Evolutionary conservation across 1,140 invertebrate genomes (phyloP).

Genomic region (Drosophila novamexicana): DNA sequence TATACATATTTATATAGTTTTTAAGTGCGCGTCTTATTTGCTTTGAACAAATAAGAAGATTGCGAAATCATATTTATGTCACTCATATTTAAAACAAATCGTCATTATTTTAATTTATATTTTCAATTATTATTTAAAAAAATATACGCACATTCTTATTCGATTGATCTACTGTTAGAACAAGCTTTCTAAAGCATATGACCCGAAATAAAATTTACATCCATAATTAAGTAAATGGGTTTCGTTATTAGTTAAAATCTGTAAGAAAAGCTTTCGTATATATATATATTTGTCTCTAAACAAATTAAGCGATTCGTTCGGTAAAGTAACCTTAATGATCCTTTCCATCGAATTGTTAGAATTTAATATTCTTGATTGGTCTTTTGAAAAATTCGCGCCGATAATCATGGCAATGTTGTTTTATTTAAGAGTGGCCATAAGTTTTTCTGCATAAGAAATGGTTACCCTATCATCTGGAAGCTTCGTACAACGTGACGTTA

Average conservation of each 20-base stretch:
- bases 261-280: neutral
- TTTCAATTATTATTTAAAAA: slow-evolving; percentile 47
- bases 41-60: slow-evolving; percentile 12
- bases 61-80: slow-evolving; percentile 26
- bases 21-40: slow-evolving; percentile 28
- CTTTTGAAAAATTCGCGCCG: slow-evolving; percentile 11
- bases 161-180: slow-evolving; percentile 19
- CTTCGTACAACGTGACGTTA: slow-evolving; percentile 1
- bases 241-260: slow-evolving; percentile 23
- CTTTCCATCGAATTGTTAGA: neutral
- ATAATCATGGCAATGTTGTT: neutral
- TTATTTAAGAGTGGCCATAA: slow-evolving; percentile 3
- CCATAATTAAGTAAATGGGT: slow-evolving; percentile 13
- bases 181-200: slow-evolving; percentile 7
- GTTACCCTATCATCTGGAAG: slow-evolving; percentile 37
- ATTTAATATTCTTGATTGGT: neutral
- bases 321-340: neutral
- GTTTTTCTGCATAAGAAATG: neutral
- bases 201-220: slow-evolving; percentile 28
- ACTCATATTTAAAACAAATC: slow-evolving; percentile 35
- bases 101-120: slow-evolving; percentile 38
- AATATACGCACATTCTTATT: slow-evolving; percentile 27
- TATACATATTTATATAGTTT: slow-evolving; percentile 24
- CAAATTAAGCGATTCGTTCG: neutral
- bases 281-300: neutral